These are phyloP conservation scores for Sciurus niger DNA, from an alignment of 2,113 vertebrate species.

Conservation along the genomic window DNA sequence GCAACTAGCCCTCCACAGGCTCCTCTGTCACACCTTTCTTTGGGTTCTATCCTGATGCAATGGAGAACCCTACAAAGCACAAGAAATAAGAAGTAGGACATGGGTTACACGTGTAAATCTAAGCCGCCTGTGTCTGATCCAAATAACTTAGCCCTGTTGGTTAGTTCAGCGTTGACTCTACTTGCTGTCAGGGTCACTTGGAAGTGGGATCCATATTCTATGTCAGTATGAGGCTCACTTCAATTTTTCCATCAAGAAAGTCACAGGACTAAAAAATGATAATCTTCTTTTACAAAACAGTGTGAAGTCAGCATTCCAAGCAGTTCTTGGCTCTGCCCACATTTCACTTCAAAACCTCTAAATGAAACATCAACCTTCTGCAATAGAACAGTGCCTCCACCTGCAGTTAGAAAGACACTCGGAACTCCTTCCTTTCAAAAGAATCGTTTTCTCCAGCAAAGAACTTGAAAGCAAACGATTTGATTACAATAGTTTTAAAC, in stretches of 20 bases:
- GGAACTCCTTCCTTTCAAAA: not conserved
- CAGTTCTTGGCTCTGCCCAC: not conserved
- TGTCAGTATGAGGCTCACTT: not conserved
- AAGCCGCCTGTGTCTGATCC: not conserved
- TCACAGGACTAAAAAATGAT: not conserved
- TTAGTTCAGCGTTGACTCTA: not conserved
- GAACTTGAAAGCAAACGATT: conserved; percentile 17
- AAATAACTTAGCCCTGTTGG: not conserved
- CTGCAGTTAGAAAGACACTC: conserved; percentile 59
- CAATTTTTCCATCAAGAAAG: conserved; percentile 11
- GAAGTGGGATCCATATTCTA: not conserved
- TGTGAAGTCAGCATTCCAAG: not conserved
- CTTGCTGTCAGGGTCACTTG: not conserved
- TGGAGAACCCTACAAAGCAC: not conserved
- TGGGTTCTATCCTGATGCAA: not conserved
- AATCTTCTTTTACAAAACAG: not conserved
- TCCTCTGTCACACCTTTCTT: not conserved
- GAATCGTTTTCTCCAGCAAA: conserved; percentile 19
- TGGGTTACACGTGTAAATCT: not conserved
- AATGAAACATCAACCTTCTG: conserved; percentile 14
- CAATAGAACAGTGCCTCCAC: conserved; percentile 19
- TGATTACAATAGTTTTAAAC: conserved; percentile 1
- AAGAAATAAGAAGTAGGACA: not conserved
- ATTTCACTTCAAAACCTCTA: conserved; percentile 12
- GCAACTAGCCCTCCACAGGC: not conserved